Base-by-base conservation (phyloP, 2,113 vertebrate genomes). In the Pungitius pungitius region DNA sequence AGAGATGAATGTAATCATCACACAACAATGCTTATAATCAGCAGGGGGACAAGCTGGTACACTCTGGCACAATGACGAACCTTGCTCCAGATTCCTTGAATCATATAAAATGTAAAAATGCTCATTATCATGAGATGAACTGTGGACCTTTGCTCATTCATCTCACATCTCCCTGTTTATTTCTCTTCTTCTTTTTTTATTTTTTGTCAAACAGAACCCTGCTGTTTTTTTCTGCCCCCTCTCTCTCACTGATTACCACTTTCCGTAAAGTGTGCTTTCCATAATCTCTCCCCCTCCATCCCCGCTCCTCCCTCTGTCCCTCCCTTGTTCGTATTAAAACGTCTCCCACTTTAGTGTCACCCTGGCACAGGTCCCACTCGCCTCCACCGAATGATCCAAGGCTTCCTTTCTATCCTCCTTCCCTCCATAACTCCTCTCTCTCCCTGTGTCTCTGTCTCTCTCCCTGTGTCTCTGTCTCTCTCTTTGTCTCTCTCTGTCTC, bases 21-120 rank as follows among this genome's bases (percentile, higher is more conserved):
- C 76, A 85, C 66, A 82, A 67, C 71, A 79, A 64, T 67, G 58
- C 26, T 58, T 60, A 45, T 85, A 86, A 91, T 88, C 87, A 88
- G 82, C 69, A n/a, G 47, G 39, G 52, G 55, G 55, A 51, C 79
- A 84, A 22, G 40, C 74, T 69, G 69, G 24, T 73, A 68, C 78
- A 68, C 62, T 76, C 80, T 18, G 65, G 59, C 51, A 69, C 57
- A 70, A 58, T 52, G 55, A 73, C 6, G 24, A 81, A 58, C 59
- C 52, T 76, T 68, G 77, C 37, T 79, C 70, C 66, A 75, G 27
- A 82, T 85, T 77, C 69, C 80, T 66, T 74, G 22, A 78, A 78
- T 85, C 60, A 47, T 62, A 66, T 45, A 35, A 35, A 30, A 30
- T 69, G 26, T 74, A 37, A 73, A 68, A 65, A 77, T 40, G 39